These are phyloP conservation scores for Nephrotoma flavescens DNA, from an alignment of 2,888 invertebrate genomes.

Conservation along the genomic window DNA sequence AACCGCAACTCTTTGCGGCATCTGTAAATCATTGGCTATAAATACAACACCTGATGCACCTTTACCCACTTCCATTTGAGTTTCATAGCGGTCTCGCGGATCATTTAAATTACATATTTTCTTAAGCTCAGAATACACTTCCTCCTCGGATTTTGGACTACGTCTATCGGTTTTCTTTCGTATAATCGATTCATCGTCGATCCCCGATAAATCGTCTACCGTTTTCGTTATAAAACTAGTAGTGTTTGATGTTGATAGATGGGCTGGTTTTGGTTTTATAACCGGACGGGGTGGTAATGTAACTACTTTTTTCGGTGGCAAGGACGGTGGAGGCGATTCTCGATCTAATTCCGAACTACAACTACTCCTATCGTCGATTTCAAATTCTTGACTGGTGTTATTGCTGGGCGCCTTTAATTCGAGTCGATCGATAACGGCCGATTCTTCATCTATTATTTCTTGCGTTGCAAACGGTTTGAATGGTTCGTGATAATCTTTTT, in stretches of 20 bases:
- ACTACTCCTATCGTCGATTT: slow-evolving; percentile 29
- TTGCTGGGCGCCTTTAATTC: slow-evolving; percentile 46
- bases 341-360: slow-evolving; percentile 5
- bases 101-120: slow-evolving; percentile 70
- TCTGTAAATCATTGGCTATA: slow-evolving; percentile 65
- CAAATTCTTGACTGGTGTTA: slow-evolving; percentile 43
- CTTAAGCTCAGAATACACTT: slow-evolving; percentile 56
- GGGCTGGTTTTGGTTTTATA: slow-evolving; percentile 39
- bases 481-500: slow-evolving; percentile 52
- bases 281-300: slow-evolving; percentile 32
- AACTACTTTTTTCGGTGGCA: slow-evolving; percentile 31
- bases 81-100: slow-evolving; percentile 65
- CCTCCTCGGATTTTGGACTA: slow-evolving; percentile 29
- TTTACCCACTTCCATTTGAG: slow-evolving; percentile 73
- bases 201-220: slow-evolving; percentile 27
- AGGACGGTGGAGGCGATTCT: slow-evolving; percentile 26
- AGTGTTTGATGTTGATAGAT: slow-evolving; percentile 21
- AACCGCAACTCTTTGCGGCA: slow-evolving; percentile 71
- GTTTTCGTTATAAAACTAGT: slow-evolving; percentile 19
- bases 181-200: slow-evolving; percentile 25
- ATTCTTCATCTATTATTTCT: slow-evolving; percentile 65
- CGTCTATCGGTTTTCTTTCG: slow-evolving; percentile 28
- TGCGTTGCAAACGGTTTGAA: slow-evolving; percentile 74
- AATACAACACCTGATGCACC: slow-evolving; percentile 90
- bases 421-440: slow-evolving; percentile 64